Base-by-base conservation (phyloP, 2,888 invertebrate species). In the Torymus auratus region DNA sequence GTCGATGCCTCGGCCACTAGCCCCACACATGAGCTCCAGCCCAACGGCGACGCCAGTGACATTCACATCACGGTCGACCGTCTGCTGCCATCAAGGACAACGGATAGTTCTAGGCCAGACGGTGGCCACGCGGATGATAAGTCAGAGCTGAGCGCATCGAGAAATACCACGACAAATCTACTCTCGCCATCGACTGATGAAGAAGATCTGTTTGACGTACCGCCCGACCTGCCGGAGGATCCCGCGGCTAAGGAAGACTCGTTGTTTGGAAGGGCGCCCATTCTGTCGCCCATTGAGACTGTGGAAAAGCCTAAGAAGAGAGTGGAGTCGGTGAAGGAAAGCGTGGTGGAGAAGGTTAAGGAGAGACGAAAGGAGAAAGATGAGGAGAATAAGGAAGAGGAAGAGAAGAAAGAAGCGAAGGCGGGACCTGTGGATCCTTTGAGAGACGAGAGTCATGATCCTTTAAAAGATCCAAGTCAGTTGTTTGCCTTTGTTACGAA, bases 181-280 rank as follows among this genome's bases (percentile, higher is more conserved):
- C 75, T 91, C 14, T 91, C 91, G 2, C 91, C 91, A 0, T 91
- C 91, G 1, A 91, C 91, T 0, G 91, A 91, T 77, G 91, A 91
- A 74, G 91, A 91, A 75, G 91, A 91, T 84, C 83, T 91, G 4
- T 91, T 91, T 61, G 91, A 91, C 50, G 89, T 91, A 0, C 91
- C 91, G 2, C 90, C 90, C 5, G 91, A 91, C 82, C 84, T 91
- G 20, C 91, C 91, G 0, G 90, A 91, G 53, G 91, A 91, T 83
- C 86, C 89, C 1, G 73, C 84, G 0, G 86, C 87, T 1, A 88
- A 86, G 23, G 91, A 90, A n/a, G 91, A 91, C 62, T 84, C 88
- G 0, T 80, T 91, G 1, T 91, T 91, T 75, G 89, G 88, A 4
- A 86, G 88, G 68, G 91, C 91, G 10, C 91, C 90, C 5, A 87